phyloP scores from a whole-genome alignment of 2,797 vertebrate genomes.

The Selene dorsalis region DNA sequence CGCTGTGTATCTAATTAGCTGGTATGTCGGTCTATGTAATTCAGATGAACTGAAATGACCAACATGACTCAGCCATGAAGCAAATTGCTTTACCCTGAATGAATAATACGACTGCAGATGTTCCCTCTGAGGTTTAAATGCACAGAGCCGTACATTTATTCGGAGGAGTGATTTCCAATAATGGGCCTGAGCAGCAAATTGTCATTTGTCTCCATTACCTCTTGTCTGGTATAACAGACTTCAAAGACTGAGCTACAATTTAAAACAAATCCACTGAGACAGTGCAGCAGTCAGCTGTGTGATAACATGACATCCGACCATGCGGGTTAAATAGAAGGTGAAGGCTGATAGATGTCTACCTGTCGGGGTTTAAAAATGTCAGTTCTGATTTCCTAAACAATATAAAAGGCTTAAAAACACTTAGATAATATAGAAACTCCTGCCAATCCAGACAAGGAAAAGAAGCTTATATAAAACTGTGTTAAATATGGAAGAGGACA shows the following conservation, averaged over 20 bases:
- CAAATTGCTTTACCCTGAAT: slow-evolving; percentile 9
- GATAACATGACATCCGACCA: slow-evolving; percentile 22
- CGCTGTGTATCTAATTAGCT: slow-evolving; percentile 24
- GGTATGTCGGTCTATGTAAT: slow-evolving; percentile 8
- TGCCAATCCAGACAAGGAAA: not conserved
- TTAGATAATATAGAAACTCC: not conserved
- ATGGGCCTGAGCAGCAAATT: slow-evolving; percentile 37
- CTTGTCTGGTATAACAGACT: slow-evolving; percentile 37
- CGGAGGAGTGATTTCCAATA: slow-evolving; percentile 56
- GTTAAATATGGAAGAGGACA: not conserved
- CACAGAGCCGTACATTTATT: slow-evolving; percentile 41
- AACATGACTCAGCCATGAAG: slow-evolving; percentile 19
- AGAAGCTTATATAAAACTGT: not conserved
- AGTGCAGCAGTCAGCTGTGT: slow-evolving; percentile 1
- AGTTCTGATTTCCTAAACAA: no score
- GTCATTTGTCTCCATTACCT: slow-evolving; percentile 66
- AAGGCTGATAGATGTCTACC: not conserved
- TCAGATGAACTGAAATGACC: slow-evolving; percentile 24
- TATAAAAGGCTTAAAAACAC: not conserved
- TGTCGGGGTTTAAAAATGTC: slow-evolving; percentile 11
- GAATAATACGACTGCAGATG: slow-evolving; percentile 23
- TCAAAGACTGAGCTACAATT: slow-evolving; percentile 29
- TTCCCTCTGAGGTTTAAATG: slow-evolving; percentile 36
- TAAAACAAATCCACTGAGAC: slow-evolving; percentile 4
- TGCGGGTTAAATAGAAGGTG: slow-evolving; percentile 16